Conservation (phyloP, 2,113 vertebrate species). For the Rhynchomys soricoides region DNA sequence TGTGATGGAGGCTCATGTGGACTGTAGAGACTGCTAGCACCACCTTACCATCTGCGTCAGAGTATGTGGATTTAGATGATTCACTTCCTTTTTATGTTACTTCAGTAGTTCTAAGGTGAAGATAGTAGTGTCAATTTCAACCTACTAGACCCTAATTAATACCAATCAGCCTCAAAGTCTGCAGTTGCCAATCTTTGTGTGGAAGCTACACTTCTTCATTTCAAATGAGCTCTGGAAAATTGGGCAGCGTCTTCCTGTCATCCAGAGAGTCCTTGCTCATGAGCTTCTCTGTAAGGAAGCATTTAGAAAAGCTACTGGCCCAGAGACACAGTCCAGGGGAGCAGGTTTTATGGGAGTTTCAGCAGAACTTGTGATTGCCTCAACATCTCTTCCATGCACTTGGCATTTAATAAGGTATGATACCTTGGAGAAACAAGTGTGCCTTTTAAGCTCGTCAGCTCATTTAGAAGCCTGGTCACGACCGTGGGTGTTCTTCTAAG, state of each 20-base stretch:
- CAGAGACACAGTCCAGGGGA: rapidly evolving
- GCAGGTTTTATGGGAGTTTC: no score
- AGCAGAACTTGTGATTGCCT: rapidly evolving
- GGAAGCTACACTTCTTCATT: no score
- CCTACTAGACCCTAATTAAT: no score
- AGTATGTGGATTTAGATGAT: neutral
- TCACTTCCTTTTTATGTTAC: neutral
- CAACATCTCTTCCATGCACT: no score
- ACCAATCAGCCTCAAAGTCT: no score
- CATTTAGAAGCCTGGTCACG: neutral
- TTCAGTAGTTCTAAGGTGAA: rapidly evolving
- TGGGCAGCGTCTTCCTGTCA: no score
- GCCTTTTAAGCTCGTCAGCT: neutral
- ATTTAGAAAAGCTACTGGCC: neutral
- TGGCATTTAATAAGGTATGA: rapidly evolving
- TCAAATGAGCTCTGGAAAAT: no score
- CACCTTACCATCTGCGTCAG: rapidly evolving
- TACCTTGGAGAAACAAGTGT: rapidly evolving
- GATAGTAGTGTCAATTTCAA: rapidly evolving
- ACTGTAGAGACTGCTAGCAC: rapidly evolving
- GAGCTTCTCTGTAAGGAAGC: rapidly evolving
- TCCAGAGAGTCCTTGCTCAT: no score
- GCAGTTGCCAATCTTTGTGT: no score
- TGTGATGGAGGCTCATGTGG: neutral
- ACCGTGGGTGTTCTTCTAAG: rapidly evolving